phyloP scores from a whole-genome alignment of 2,888 invertebrate genomes.

The Xylocampa areola region DNA sequence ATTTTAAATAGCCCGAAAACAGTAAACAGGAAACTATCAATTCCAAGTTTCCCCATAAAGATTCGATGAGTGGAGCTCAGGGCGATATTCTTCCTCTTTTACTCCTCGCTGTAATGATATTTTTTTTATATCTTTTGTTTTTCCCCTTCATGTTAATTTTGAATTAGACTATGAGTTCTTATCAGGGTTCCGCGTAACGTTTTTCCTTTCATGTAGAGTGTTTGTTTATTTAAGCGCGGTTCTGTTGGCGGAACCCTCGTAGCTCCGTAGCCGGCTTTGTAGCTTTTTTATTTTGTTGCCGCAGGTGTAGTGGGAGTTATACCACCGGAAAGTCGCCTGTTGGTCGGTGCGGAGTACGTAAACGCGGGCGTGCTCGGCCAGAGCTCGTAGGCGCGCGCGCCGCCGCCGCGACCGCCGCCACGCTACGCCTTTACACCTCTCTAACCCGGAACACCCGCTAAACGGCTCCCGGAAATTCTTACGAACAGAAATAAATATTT shows the following conservation, averaged over 20 bases:
- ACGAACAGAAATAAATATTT: slow-evolving; percentile 86
- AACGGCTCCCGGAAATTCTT: slow-evolving; percentile 84
- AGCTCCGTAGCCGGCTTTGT: slow-evolving; percentile 84
- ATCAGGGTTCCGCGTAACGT: slow-evolving; percentile 65
- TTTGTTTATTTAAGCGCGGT: slow-evolving; percentile 77
- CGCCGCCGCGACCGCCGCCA: slow-evolving; percentile 62
- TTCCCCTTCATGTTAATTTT: slow-evolving; percentile 73
- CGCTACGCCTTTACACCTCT: slow-evolving; percentile 72
- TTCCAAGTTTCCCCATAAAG: slow-evolving; percentile 85
- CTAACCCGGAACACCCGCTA: slow-evolving; percentile 79
- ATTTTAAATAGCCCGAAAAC: slow-evolving; percentile 81
- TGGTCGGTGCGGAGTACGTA: slow-evolving; percentile 91
- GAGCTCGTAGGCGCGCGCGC: slow-evolving; percentile 79
- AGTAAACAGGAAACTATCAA: slow-evolving; percentile 85
- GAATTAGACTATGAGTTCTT: slow-evolving; percentile 64
- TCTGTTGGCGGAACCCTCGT: slow-evolving; percentile 74
- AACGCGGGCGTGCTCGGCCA: slow-evolving; percentile 87
- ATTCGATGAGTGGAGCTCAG: slow-evolving; percentile 78
- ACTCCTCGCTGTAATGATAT: slow-evolving; percentile 72
- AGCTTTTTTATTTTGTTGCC: slow-evolving; percentile 89
- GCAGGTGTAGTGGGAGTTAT: slow-evolving; percentile 91
- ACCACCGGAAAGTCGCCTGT: slow-evolving; percentile 90
- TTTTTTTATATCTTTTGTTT: slow-evolving; percentile 74
- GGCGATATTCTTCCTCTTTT: slow-evolving; percentile 73
- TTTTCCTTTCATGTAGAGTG: slow-evolving; percentile 68